Base-by-base conservation (phyloP, 2,888 invertebrate genomes). In the Colletes collaris region DNA sequence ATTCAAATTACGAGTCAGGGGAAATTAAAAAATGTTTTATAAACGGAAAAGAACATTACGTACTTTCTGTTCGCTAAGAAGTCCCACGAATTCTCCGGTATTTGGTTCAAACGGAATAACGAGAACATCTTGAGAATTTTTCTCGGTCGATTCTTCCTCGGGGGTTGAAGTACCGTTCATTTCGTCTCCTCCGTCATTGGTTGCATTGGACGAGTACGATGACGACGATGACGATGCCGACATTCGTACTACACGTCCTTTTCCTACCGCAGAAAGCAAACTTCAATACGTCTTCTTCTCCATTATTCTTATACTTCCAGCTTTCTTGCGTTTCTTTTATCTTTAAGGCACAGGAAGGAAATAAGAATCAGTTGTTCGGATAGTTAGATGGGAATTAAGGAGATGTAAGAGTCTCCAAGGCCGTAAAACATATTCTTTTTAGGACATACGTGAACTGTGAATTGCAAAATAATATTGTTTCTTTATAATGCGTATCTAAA, bases 31-130 rank as follows among this genome's bases (percentile, higher is more conserved):
- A 53, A 19, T 35, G 13, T 6, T 7, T 4, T 10, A 46, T 46
- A 46, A 46, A 46, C 10, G 10, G 6, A 6, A 56, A 58, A 46
- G 10, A 35, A 10, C 13, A n/a, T 35, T 11, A 59, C 93, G 76
- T 65, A 96, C 95, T 92, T 96, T 96, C 76, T 95, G 95, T 91
- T 96, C 96, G 5, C 95, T 94, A 10, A 96, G 91, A 85, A 96
- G 94, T 40, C 96, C 96, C 16, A 96, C 94, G 83, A 95, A 95
- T 84, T 95, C 95, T 52, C 94, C 94, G 40, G 94, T 93, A 27
- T 93, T 94, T 68, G 94, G 93, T 16, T 94, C 94, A 69, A 97
- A 94, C 27, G 96, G 95, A 87, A 97, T 95, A 55, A 97, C 95
- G 35, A 97, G 93, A n/a, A 97, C 96, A 4, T 94, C 93, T 77